Base-by-base conservation (phyloP, 2,797 vertebrate genomes). In the Sorex maritimensis region DNA sequence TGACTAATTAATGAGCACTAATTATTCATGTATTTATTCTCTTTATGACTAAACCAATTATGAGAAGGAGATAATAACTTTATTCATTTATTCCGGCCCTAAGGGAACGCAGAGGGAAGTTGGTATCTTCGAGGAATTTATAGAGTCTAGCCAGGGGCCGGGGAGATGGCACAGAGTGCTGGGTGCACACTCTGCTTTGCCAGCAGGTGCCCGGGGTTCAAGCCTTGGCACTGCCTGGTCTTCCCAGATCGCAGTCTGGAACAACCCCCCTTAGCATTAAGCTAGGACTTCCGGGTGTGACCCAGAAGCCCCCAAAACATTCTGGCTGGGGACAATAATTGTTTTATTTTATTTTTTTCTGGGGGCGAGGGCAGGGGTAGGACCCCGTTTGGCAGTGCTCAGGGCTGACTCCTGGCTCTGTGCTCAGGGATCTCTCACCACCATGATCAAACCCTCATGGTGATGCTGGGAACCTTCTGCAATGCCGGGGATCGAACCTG, bases 61-160 rank as follows among this genome's bases (percentile, higher is more conserved):
- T 71, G 11, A 63, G 49, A 61, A 85, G 61, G 78, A 49, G 82
- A 63, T 79, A 28, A 78, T 34, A 30, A 46, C 55, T 61, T 75
- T 79, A 79, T 63, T 49, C 15, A 89, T 89, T 79, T 72, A 71
- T 91, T 34, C 52, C 17, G 63, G n/a, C 52, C 69, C 21, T 81
- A 17, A 26, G 26, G 30, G 44, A 67, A 46, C 28, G n/a, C 24
- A 55, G 44, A 65, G 41, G 24, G 49, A 0, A 73, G 69, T 63
- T 46, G 17, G 55, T 92, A 34, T 14, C 69, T 6, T 58, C 46
- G 15, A 34, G 38, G 61, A 68, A 74, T 75, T 74, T 23, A 75
- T 15, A 75, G 81, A 81, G 28, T 58, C 71, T 46, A 10, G 44
- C 38, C 23, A 14, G 6, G 61, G 61, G 19, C 17, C 61, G 10